A percentile compares a stretch with the other conserved stretches of the same genome.
These are phyloP conservation scores for Iselma pallidipennis DNA, from an alignment of 2,888 invertebrate species.

Conservation along the genomic window DNA sequence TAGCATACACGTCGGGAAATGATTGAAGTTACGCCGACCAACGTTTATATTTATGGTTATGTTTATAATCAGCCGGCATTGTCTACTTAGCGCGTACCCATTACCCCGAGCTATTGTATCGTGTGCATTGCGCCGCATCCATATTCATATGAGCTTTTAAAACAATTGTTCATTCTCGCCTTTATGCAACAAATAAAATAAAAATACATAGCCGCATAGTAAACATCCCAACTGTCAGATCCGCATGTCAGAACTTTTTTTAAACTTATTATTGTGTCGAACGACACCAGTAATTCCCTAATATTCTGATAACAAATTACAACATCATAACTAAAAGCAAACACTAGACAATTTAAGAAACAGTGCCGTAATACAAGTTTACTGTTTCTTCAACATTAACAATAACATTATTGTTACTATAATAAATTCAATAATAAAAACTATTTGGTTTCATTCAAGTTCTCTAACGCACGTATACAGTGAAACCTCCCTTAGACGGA, in stretches of 20 bases:
- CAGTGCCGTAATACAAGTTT: conserved; percentile 21
- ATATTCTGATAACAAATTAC: background rate
- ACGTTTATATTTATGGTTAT: conserved; percentile 55
- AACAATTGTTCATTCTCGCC: conserved; percentile 53
- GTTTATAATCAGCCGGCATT: conserved; percentile 56
- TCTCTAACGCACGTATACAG: no score
- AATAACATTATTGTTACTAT: background rate
- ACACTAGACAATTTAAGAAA: conserved; percentile 10
- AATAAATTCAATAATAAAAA: background rate
- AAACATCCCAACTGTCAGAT: conserved; percentile 24
- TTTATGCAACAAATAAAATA: conserved; percentile 45
- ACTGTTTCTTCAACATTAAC: conserved; percentile 10
- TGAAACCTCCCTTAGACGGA: no score
- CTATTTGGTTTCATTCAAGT: background rate
- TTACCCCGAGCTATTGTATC: conserved; percentile 53
- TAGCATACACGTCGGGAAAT: conserved; percentile 49
- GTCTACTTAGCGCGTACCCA: conserved; percentile 55
- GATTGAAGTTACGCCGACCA: conserved; percentile 52
- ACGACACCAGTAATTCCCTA: background rate
- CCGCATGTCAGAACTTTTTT: conserved; percentile 24
- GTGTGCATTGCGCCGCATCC: conserved; percentile 52
- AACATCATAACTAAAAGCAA: background rate
- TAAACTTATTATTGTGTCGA: conserved; percentile 17
- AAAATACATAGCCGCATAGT: conserved; percentile 34
- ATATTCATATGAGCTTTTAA: conserved; percentile 56